Conservation (phyloP, 2,113 vertebrate genomes). For the Alaudala cheleensis region DNA sequence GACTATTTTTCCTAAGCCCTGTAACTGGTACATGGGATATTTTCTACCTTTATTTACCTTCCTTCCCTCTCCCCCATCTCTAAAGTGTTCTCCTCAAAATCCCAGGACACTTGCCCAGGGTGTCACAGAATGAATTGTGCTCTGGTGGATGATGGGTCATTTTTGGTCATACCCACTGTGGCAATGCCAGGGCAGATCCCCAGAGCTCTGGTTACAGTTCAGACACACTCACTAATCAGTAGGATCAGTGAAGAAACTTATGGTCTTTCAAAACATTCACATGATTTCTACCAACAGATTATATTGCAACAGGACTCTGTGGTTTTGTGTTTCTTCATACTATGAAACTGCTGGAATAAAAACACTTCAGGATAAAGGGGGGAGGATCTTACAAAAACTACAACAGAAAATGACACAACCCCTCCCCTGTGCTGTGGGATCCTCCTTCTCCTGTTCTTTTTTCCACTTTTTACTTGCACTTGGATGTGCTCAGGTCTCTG, state of each 20-base stretch:
- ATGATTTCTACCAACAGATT: conserved; percentile 12
- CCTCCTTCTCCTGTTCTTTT: neutral
- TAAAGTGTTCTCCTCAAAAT: neutral
- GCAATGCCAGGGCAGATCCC: neutral
- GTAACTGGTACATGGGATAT: neutral
- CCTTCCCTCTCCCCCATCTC: neutral
- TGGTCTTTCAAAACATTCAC: conserved; percentile 26
- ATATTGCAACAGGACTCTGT: conserved; percentile 16
- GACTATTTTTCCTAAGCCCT: neutral
- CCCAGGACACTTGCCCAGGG: neutral
- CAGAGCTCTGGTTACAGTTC: neutral
- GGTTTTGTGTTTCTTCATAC: conserved; percentile 25
- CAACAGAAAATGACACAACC: neutral
- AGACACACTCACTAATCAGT: neutral
- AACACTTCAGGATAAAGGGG: neutral
- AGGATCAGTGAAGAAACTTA: conserved; percentile 47
- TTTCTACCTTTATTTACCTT: neutral
- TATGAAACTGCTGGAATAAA: neutral
- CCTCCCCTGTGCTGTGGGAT: neutral
- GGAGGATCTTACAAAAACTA: neutral
- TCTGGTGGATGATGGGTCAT: neutral
- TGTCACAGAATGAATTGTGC: neutral
- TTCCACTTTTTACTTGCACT: neutral
- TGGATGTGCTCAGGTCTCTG: neutral
- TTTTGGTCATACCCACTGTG: neutral